Evolutionary conservation across 1,140 invertebrate genomes (phyloP), one percentile per base, ranked within the genome.

Genomic region (Cotesia glomerata): DNA sequence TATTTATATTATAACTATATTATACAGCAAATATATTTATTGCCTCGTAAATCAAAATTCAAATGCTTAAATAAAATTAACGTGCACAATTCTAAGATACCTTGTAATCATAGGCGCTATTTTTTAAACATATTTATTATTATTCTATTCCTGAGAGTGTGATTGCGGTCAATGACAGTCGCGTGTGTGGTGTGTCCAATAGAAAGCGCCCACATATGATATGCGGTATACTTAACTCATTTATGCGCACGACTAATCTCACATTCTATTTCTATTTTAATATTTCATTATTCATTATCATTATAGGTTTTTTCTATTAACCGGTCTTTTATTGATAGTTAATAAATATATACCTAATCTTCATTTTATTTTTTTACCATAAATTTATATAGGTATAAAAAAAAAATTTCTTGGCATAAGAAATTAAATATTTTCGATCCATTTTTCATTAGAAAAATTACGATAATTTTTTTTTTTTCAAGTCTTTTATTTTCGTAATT

Each of bases 91-190:
- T 45, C 39, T 45, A 45, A 45, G 39, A 45, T 45, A 45, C 39
- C 39, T 45, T 45, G 7, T 45, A 45, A 45, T 56, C 52, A 16
- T 56, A 16, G n/a, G n/a, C 13, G 13, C 52, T 18, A 13, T 61
- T 32, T 32, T 61, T 35, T 26, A 13, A 26, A 61, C 32, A 7
- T 13, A 61, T 61, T 32, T 61, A 58, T 58, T 26, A 58, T 58
- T 26, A 58, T 45, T 45, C 7, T 26, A 58, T 45, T 45, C 7
- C 36, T 39, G 8, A 9, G 39, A 26, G 11, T 26, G 59, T 32
- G 59, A 61, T 61, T 35, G 32, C 59, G 59, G 59, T 61, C 59
- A 61, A 61, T 35, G 52, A 56, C 52, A 56, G 52, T 56, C n/a
- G 52, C n/a, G 39, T 18, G 52, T 16, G 52, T 18, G 52, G 9